Conservation (phyloP, 2,888 invertebrate genomes). For the Mythimna albipuncta region DNA sequence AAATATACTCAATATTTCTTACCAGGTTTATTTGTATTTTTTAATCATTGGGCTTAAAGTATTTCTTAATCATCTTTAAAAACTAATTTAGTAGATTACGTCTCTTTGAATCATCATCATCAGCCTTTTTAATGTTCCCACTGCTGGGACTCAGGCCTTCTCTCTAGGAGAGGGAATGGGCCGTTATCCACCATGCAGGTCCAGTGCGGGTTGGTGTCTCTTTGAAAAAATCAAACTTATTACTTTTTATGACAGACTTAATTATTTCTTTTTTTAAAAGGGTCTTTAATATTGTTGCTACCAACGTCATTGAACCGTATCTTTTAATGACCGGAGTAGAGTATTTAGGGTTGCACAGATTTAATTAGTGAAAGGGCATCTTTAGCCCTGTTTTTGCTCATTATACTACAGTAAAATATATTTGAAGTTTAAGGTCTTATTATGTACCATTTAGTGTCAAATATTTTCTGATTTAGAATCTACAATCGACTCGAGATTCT, state of each 20-base stretch:
- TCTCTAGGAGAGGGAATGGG: too few species aligned
- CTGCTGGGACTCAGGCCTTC: too few species aligned
- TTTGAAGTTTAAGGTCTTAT: too few species aligned
- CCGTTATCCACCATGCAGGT: too few species aligned
- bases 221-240: constrained; percentile 11
- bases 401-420: too few species aligned
- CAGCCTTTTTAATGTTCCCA: too few species aligned
- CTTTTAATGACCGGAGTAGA: neutral
- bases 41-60: constrained; percentile 8
- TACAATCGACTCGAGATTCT: neutral
- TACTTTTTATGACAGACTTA: neutral
- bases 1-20: constrained; percentile 6
- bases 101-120: neutral
- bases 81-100: neutral
- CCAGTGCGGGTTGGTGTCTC: too few species aligned
- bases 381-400: too few species aligned
- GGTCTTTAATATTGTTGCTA: neutral
- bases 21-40: constrained; percentile 17
- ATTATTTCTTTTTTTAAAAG: neutral
- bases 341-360: neutral
- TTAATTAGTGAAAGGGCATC: too few species aligned
- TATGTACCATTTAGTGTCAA: too few species aligned
- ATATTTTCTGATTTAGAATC: neutral
- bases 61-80: constrained; percentile 6
- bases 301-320: neutral